Evolutionary conservation across 2,888 invertebrate genomes (phyloP), one percentile per base, ranked within the genome.

Genomic region (Caenorhabditis becei): DNA sequence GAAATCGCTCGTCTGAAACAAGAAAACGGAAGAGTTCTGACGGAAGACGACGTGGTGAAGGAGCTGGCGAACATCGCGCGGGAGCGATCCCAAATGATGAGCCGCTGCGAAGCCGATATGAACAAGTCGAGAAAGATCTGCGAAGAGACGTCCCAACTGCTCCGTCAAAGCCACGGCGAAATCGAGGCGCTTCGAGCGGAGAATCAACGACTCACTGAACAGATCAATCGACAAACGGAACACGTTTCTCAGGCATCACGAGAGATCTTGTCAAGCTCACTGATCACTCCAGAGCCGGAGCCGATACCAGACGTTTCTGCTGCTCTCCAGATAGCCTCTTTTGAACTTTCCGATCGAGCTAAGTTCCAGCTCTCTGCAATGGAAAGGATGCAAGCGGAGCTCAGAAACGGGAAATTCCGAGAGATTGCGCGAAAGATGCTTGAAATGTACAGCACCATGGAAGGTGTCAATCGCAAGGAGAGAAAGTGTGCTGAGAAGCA

Each of bases 401-500:
- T 63, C 10, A 8, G 63, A 14, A 20, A 4, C 14, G 44, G 37
- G 0, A 16, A 44, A 32, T 53, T 63, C 14, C 71, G 54, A 2
- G 4, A 1, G 1, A 26, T 26, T 11, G 71, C 71, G 20, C 61
- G 56, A 5, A 44, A 41, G 4, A 28, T 63, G 1, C 11, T 54
- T n/a, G 54, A 71, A 23, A 8, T n/a, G 16, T 71, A 63, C 47
- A 47, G 24, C 2, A 11, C 14, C 2, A 54, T 26, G 4, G 16
- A 44, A 2, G 20, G 20, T 32, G 71, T 61, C 8, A 71, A 71
- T 56, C 71, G 62, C 5, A 71, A 71, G 14, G 71, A 71, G 18
- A 41, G 71, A 23, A 71, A 63, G 10, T 53, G 44, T 2, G 71
- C 62, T 4, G 71, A 71, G 35, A 71, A 71, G 71, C 71, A 71